Evolutionary conservation across 92 coral and sea anemone species (phyloP).

Genomic region (Epizoanthus ramosus): DNA sequence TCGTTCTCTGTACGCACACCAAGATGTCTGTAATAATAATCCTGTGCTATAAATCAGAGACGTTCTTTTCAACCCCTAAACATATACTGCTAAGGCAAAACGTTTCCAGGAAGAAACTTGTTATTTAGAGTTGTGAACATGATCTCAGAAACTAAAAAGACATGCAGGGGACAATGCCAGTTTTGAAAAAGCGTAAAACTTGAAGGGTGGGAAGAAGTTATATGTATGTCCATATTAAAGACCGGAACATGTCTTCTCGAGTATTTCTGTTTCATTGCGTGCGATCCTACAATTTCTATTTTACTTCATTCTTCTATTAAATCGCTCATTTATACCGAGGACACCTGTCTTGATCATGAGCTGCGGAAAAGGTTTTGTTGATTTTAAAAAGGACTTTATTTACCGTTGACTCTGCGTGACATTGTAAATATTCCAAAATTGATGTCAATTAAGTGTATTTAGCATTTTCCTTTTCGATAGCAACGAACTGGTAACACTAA

Average conservation of each 20-base stretch:
- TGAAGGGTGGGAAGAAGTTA: neutral
- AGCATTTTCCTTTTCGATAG: conserved; percentile 10
- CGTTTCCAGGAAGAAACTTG: too few relatives aligned
- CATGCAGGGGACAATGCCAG: too few relatives aligned
- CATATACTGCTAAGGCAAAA: too few relatives aligned
- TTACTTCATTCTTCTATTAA: neutral
- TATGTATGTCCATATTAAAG: neutral
- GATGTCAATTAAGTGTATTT: conserved; percentile 16
- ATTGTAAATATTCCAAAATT: conserved; percentile 26
- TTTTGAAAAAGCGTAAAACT: too few relatives aligned
- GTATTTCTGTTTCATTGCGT: neutral
- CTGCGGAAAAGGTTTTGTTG: conserved; percentile 11
- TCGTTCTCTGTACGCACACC: neutral
- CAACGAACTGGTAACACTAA: conserved; percentile 1
- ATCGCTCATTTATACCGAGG: neutral
- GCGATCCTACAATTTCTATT: neutral
- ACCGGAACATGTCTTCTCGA: neutral
- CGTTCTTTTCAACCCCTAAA: too few relatives aligned
- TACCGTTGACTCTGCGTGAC: conserved; percentile 25
- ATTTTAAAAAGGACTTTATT: conserved; percentile 24
- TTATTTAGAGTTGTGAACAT: too few relatives aligned
- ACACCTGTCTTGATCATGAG: conserved; percentile 27
- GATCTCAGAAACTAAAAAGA: too few relatives aligned
- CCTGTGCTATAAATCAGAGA: too few relatives aligned
- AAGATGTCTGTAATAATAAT: neutral